Evolutionary conservation across 2,797 vertebrate species (phyloP).

Genomic region (Phaenicophaeus curvirostris): DNA sequence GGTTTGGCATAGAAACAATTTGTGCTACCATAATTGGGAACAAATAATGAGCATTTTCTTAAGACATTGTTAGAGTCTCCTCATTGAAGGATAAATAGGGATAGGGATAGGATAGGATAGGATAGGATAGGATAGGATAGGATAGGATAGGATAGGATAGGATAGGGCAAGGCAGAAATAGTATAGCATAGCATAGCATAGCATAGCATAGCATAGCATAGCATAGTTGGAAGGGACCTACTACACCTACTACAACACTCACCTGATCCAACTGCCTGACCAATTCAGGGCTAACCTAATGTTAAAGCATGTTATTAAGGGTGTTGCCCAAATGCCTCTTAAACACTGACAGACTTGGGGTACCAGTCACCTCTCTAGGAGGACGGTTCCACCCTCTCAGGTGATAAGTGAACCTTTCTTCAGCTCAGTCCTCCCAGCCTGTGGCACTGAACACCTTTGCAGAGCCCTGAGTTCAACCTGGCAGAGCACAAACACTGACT

Average conservation of each 20-base stretch:
- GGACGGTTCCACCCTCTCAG: neutral
- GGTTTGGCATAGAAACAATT: neutral
- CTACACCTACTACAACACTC: no score
- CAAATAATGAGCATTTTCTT: neutral
- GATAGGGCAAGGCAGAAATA: no score
- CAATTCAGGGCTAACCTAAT: neutral
- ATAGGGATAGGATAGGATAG: no score
- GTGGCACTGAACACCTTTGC: neutral
- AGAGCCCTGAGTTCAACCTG: neutral
- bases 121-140: no score
- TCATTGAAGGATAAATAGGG: neutral
- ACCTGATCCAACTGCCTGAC: neutral
- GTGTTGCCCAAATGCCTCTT: neutral
- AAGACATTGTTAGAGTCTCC: neutral
- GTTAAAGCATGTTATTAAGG: neutral
- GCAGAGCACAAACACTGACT: neutral
- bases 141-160: no score
- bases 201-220: neutral
- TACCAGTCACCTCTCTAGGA: accelerated
- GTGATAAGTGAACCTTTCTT: neutral
- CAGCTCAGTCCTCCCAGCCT: neutral
- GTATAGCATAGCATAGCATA: neutral
- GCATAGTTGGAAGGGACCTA: neutral
- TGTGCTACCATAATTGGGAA: neutral
- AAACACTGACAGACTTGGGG: neutral